Evolutionary conservation across 2,888 invertebrate species (phyloP).

Genomic region (Apodemia hepburni): DNA sequence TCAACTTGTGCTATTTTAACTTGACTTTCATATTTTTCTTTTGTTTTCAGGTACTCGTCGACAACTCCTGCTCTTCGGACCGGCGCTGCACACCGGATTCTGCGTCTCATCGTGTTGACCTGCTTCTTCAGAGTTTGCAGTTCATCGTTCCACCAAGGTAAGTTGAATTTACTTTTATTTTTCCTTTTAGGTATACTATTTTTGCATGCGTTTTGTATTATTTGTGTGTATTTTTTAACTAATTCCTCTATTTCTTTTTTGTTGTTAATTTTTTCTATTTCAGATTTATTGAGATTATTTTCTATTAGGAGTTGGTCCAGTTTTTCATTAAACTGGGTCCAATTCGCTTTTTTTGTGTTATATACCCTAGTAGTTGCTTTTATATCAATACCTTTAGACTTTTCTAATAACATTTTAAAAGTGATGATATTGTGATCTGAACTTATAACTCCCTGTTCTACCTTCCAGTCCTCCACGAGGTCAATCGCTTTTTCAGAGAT

Average conservation of each 20-base stretch:
- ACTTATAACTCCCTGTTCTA: background rate
- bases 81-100: background rate
- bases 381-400: background rate
- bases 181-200: background rate
- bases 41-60: background rate
- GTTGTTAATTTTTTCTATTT: background rate
- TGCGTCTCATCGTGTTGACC: background rate
- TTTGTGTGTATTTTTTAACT: background rate
- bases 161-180: background rate
- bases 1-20: too few relatives aligned
- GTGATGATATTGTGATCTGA: conserved; percentile 19
- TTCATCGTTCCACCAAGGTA: background rate
- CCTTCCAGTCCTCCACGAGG: conserved; percentile 25
- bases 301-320: background rate
- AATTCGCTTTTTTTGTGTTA: background rate
- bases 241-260: background rate
- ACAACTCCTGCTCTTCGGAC: background rate
- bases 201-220: background rate
- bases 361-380: background rate
- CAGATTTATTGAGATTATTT: background rate
- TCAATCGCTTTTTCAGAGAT: conserved; percentile 27
- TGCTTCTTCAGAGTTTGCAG: background rate
- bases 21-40: background rate
- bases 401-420: background rate
- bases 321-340: background rate